These are phyloP conservation scores for Melanotaenia boesemani DNA, from an alignment of 2,797 vertebrate genomes.

Conservation along the genomic window DNA sequence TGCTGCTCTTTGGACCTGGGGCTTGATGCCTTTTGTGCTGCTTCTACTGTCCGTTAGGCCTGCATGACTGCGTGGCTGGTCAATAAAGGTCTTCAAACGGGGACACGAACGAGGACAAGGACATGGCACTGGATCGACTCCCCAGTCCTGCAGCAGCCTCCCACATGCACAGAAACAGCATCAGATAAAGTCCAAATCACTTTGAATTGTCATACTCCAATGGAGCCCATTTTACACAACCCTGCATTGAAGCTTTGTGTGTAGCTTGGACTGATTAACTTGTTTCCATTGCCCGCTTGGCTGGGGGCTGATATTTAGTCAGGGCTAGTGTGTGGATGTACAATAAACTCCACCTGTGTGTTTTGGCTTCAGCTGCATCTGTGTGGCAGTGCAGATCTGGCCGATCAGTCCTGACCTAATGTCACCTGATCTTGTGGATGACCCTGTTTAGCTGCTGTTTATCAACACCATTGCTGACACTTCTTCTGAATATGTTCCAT, in stretches of 20 bases:
- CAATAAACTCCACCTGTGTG: slow-evolving; percentile 69
- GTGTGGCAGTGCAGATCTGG: slow-evolving; percentile 48
- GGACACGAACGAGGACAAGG: slow-evolving; percentile 47
- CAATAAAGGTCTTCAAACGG: slow-evolving; percentile 61
- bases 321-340: slow-evolving; percentile 57
- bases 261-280: slow-evolving; percentile 57
- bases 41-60: slow-evolving; percentile 73
- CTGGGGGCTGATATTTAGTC: slow-evolving; percentile 53
- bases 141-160: slow-evolving; percentile 15
- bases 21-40: slow-evolving; percentile 82
- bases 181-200: slow-evolving; percentile 4
- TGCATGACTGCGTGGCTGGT: slow-evolving; percentile 77
- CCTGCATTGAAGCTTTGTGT: slow-evolving; percentile 39
- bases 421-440: slow-evolving; percentile 56
- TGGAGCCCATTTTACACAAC: slow-evolving; percentile 30
- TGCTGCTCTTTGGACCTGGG: slow-evolving; percentile 78
- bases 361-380: slow-evolving; percentile 59
- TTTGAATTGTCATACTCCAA: slow-evolving; percentile 36
- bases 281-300: slow-evolving; percentile 65
- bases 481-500: slow-evolving; percentile 23
- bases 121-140: slow-evolving; percentile 44
- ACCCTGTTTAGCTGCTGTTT: slow-evolving; percentile 54
- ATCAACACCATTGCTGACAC: slow-evolving; percentile 46
- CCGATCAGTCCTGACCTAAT: slow-evolving; percentile 44
- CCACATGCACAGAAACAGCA: slow-evolving; percentile 28